Base-by-base conservation (phyloP, 1,140 invertebrate genomes). In the Drosophila athabasca region DNA sequence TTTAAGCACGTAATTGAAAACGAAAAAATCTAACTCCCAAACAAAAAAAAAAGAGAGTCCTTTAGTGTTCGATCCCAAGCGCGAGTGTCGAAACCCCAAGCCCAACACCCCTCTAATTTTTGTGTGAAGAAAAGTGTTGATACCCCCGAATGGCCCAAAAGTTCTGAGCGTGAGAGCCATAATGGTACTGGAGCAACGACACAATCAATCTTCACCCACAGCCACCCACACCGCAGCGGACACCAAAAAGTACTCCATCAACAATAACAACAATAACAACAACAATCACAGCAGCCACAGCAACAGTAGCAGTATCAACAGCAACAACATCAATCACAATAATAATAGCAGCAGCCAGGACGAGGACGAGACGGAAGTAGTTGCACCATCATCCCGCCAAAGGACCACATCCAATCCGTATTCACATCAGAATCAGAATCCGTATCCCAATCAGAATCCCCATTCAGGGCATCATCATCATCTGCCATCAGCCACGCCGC, bases 161-260 rank as follows among this genome's bases (percentile, higher is more conserved):
- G n/a, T 22, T 43, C 71, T 46, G 50, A 83, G 74, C 70, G 79
- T 39, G 71, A 51, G 62, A 71, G 59, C 71, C 79, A 87, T 69
- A 90, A 90, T 90, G 89, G 89, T 90, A 74, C 76, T 90, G 66
- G 89, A 90, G 70, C 81, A 88, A 85, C 78, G 62, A 78, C 58
- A 58, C 65, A 48, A 58, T 45, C 17, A 54, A 53, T 58, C 31
- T 61, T 52, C 67, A 52, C 58, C 61, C 49, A 62, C 73, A 54
- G 41, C 52, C 57, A 61, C 58, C 57, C 54, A 24, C 57, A 64
- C 52, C 15, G 13, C 51, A 46, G 41, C 15, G 35, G 73, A 85
- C 45, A 77, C 53, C 77, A 85, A 80, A 62, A 85, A 85, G 76
- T 70, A 75, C 17, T 50, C 53, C 19, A 81, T 43, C 43, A 62